Base-by-base conservation (phyloP, 2,888 invertebrate species). In the Dasypogon diadema region DNA sequence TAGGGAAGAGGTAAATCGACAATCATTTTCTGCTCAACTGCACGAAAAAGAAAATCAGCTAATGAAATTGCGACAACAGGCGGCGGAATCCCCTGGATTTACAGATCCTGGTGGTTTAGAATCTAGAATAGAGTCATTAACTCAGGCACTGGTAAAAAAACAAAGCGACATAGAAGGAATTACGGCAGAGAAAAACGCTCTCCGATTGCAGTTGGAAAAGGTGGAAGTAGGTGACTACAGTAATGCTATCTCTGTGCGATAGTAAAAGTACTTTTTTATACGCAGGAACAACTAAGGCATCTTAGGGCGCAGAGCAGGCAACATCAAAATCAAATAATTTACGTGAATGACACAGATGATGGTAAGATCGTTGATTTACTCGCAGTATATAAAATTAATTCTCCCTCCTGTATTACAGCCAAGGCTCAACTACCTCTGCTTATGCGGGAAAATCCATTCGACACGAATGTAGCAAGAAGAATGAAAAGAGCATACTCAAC, bases 81-180 rank as follows among this genome's bases (percentile, higher is more conserved):
- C 55, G 21, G 21, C 34, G 1, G 56, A 42, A 42, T 3, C 16
- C 2, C 79, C 81, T 2, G 77, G 79, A 1, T 79, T 86, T 0
- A 83, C 85, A 16, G 81, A 82, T 26, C 82, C 82, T 12, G 83
- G 70, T 12, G 78, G 75, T 14, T 22, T 80, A 0, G 86, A 87
- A 78, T 82, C 82, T 24, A 85, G 88, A 56, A 85, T 92, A 8
- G 88, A 89, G 58, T 87, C 88, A 1, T 87, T 97, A 14, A 96
- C 96, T 0, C 92, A 96, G 82, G 93, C 92, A 55, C 87, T 97
- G 37, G 93, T 97, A 75, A 90, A 92, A 82, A 96, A 94, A 83
- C 97, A 97, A 85, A 92, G 92, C 54, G 90, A 91, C 79, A 87
- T 97, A n/a, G 97, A 97, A 83, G 88, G 91, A 18, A 87, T 95